These are phyloP conservation scores for Oscheius sp. DNA, from an alignment of 1,140 invertebrate genomes.

Conservation along the genomic window DNA sequence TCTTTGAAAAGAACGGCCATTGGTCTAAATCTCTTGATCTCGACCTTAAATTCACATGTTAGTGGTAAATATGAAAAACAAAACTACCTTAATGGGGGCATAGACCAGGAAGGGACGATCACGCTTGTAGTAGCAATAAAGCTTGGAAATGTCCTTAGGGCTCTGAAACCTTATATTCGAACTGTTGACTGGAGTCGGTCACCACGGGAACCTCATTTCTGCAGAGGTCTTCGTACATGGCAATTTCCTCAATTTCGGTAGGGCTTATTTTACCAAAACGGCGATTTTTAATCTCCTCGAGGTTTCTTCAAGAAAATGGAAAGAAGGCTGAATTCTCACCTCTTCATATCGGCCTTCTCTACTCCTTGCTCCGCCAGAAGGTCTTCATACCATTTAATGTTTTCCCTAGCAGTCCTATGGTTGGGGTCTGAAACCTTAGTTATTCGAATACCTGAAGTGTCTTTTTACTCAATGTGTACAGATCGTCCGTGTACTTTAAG, in stretches of 20 bases:
- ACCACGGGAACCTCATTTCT: constrained; percentile 72
- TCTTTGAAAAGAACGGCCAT: constrained; percentile 78
- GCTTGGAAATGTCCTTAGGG: constrained; percentile 64
- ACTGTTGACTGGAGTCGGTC: background rate
- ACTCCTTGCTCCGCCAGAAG: constrained; percentile 50
- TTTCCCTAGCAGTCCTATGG: constrained; percentile 43
- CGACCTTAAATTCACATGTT: too few species aligned
- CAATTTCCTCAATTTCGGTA: constrained; percentile 61
- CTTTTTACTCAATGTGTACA: constrained; percentile 62
- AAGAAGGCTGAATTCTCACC: too few species aligned
- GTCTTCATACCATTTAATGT: constrained; percentile 59
- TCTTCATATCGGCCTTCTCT: constrained; percentile 66
- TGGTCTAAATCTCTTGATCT: constrained; percentile 67
- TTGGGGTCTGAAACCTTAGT: constrained; percentile 42
- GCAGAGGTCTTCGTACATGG: constrained; percentile 79
- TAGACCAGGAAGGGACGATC: constrained; percentile 73
- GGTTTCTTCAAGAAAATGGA: too few species aligned
- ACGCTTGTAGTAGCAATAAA: constrained; percentile 75
- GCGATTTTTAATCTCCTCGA: constrained; percentile 33
- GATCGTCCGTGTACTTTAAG: constrained; percentile 82
- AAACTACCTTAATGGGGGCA: constrained; percentile 70
- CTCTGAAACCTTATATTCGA: constrained; percentile 30
- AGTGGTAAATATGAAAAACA: too few species aligned
- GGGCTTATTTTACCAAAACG: constrained; percentile 23
- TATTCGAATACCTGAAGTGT: too few species aligned